phyloP scores from a whole-genome alignment of 2,888 invertebrate genomes.

The Polylopha cassiicola region DNA sequence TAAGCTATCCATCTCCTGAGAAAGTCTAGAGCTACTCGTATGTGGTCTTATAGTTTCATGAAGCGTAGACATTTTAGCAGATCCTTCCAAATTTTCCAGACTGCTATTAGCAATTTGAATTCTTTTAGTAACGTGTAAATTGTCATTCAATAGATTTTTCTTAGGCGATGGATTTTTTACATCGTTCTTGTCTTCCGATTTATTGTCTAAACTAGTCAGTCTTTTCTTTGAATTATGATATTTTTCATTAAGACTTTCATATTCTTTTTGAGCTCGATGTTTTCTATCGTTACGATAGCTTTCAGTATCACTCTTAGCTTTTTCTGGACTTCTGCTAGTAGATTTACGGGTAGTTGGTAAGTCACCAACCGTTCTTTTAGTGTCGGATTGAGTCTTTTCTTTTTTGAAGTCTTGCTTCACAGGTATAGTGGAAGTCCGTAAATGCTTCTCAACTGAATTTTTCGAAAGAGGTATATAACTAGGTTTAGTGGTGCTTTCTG shows the following conservation, averaged over 20 bases:
- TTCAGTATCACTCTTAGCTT: constrained; percentile 63
- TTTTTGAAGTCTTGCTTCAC: constrained; percentile 56
- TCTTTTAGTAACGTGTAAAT: constrained; percentile 42
- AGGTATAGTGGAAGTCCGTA: constrained; percentile 53
- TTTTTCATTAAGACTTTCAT: constrained; percentile 71
- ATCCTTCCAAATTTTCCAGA: constrained; percentile 45
- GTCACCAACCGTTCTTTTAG: constrained; percentile 54
- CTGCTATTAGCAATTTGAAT: constrained; percentile 41
- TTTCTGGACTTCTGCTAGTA: constrained; percentile 59
- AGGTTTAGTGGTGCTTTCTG: constrained; percentile 53
- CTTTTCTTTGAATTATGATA: constrained; percentile 76
- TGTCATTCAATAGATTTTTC: constrained; percentile 54
- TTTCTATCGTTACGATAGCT: constrained; percentile 62
- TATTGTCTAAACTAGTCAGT: constrained; percentile 76
- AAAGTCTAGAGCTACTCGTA: constrained; percentile 60
- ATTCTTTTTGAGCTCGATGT: constrained; percentile 71
- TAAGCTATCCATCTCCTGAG: constrained; percentile 80
- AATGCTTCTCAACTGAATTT: constrained; percentile 52
- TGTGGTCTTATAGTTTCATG: constrained; percentile 68
- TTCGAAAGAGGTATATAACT: constrained; percentile 68
- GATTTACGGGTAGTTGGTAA: constrained; percentile 45
- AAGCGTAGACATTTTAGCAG: constrained; percentile 62
- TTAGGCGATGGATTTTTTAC: constrained; percentile 50
- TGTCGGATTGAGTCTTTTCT: constrained; percentile 45
- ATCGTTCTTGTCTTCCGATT: constrained; percentile 61